Conservation (phyloP, 1,140 invertebrate genomes). For the Aphaenogaster ashmeadi region DNA sequence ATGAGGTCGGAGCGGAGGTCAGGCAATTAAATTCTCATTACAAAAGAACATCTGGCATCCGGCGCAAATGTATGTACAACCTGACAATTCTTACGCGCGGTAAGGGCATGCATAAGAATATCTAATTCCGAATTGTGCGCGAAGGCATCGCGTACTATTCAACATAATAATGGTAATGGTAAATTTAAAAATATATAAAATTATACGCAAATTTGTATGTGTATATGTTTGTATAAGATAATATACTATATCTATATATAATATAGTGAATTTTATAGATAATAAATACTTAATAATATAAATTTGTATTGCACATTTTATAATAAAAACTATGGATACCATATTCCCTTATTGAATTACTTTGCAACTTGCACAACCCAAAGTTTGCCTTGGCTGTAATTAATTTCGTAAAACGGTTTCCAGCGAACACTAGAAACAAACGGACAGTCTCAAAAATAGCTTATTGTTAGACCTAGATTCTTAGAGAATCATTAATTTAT, state of each 20-base stretch:
- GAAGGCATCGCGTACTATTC: background rate
- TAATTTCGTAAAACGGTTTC: slow-evolving; percentile 11
- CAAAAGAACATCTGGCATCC: background rate
- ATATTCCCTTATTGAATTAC: background rate
- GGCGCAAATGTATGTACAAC: background rate
- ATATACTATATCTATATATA: background rate
- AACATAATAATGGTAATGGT: background rate
- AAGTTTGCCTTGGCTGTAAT: slow-evolving; percentile 3
- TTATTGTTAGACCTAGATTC: background rate
- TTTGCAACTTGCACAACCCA: background rate
- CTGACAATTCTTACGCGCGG: background rate
- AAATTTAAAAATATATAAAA: background rate
- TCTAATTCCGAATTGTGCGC: background rate
- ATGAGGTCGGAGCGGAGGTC: background rate
- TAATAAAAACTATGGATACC: background rate
- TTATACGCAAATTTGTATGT: too few relatives aligned
- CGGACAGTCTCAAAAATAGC: background rate
- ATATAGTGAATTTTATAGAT: background rate
- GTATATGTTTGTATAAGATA: background rate
- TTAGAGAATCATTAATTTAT: background rate
- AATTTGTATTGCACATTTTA: slow-evolving; percentile 9
- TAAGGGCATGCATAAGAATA: background rate
- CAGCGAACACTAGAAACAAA: background rate
- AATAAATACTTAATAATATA: background rate
- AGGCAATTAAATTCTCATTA: slow-evolving; percentile 31